Evolutionary conservation across 2,797 vertebrate species (phyloP).

Genomic region (Chelon labrosus): DNA sequence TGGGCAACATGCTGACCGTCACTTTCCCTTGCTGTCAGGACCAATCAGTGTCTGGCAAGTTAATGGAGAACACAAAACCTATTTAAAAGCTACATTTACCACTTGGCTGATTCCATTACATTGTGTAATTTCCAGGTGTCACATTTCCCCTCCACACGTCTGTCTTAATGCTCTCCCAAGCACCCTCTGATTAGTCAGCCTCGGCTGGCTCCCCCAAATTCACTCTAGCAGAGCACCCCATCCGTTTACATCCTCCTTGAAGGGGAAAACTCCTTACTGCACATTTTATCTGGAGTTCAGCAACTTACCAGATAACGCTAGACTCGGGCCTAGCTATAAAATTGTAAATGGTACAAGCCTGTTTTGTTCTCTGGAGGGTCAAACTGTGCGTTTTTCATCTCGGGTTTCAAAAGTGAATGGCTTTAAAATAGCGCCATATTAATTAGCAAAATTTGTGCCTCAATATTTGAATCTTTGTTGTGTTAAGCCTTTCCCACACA

Average conservation of each 20-base stretch:
- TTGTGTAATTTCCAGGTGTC: slow-evolving; percentile 98
- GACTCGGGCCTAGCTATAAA: slow-evolving; percentile 42
- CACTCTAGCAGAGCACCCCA: slow-evolving; percentile 73
- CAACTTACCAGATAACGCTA: slow-evolving; percentile 64
- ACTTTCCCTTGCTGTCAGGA: slow-evolving; percentile 89
- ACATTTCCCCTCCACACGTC: slow-evolving; percentile 91
- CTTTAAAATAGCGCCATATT: slow-evolving; percentile 16
- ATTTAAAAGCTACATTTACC: slow-evolving; percentile 99
- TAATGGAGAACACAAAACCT: slow-evolving; percentile 98
- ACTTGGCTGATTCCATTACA: slow-evolving; percentile 99
- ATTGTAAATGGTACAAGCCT: slow-evolving; percentile 43
- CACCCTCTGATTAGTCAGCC: slow-evolving; percentile 85
- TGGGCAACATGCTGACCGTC: slow-evolving; percentile 87
- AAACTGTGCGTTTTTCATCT: slow-evolving; percentile 14
- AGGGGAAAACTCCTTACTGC: slow-evolving; percentile 77
- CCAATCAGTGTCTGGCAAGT: slow-evolving; percentile 93
- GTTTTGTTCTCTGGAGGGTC: slow-evolving; percentile 12
- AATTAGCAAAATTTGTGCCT: slow-evolving; percentile 15
- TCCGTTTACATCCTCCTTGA: slow-evolving; percentile 77
- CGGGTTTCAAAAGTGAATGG: not conserved
- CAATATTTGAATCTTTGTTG: slow-evolving; percentile 7
- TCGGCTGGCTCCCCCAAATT: slow-evolving; percentile 84
- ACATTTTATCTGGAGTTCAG: slow-evolving; percentile 75
- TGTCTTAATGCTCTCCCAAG: slow-evolving; percentile 87
- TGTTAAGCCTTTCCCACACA: slow-evolving; percentile 6